A percentile compares a stretch with the other conserved stretches of the same genome.
Evolutionary conservation across 2,113 vertebrate genomes (phyloP).

Genomic region (Numida meleagris): DNA sequence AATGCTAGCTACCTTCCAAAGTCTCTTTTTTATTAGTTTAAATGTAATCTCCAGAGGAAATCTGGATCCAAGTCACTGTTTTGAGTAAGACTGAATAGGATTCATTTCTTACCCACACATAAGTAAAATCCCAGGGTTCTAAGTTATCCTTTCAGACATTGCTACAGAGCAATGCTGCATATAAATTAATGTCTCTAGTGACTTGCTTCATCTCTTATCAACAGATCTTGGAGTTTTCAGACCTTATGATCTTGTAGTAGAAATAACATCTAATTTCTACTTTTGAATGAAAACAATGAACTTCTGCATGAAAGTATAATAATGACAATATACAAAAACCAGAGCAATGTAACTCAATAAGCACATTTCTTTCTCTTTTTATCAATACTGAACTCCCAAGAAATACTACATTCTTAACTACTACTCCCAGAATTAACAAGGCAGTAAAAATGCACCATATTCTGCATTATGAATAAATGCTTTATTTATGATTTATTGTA

Average conservation of each 20-base stretch:
- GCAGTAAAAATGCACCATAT: neutral
- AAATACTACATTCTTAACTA: neutral
- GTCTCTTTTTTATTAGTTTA: neutral
- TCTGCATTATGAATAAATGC: neutral
- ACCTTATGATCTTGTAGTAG: neutral
- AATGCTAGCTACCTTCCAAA: neutral
- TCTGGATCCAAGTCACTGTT: neutral
- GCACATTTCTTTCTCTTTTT: neutral
- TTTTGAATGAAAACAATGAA: neutral
- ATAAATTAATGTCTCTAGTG: neutral
- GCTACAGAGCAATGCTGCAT: neutral
- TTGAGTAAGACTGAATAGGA: neutral
- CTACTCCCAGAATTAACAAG: neutral
- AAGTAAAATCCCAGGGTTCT: neutral
- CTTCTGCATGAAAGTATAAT: neutral
- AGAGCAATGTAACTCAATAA: neutral
- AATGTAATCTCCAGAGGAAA: neutral
- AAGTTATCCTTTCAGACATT: neutral
- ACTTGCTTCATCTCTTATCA: neutral
- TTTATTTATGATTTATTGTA: neutral
- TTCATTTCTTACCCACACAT: neutral
- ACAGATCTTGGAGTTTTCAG: neutral
- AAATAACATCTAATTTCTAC: neutral
- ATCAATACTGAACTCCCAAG: neutral
- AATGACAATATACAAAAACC: neutral